A percentile compares a stretch with the other conserved stretches of the same genome.
phyloP scores from a whole-genome alignment of 2,888 invertebrate genomes.

The Drosophila phalerata region DNA sequence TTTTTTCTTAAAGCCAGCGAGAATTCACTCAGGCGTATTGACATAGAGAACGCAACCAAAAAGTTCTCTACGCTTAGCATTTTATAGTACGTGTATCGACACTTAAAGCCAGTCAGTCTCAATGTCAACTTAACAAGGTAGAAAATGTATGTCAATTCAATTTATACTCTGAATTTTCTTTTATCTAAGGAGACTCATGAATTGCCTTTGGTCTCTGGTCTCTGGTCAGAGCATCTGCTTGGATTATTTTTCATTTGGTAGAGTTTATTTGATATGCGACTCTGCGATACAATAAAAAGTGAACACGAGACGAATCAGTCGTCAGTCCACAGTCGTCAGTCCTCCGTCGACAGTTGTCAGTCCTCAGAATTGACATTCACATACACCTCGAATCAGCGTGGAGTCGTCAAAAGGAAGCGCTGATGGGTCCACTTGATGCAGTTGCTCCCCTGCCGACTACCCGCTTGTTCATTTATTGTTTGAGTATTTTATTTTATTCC shows the following conservation, averaged over 20 bases:
- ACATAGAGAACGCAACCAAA: conserved; percentile 55
- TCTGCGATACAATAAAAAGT: conserved; percentile 37
- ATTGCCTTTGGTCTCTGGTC: conserved; percentile 2
- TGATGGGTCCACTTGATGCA: conserved; percentile 44
- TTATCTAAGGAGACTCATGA: not conserved
- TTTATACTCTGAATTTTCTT: conserved; percentile 5
- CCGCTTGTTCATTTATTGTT: conserved; percentile 64
- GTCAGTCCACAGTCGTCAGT: not conserved
- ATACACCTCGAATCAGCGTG: conserved; percentile 22
- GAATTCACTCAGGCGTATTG: conserved; percentile 67
- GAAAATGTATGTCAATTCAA: conserved; percentile 28
- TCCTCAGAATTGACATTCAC: conserved; percentile 13
- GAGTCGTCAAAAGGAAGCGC: conserved; percentile 45
- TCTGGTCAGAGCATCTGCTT: conserved; percentile 16
- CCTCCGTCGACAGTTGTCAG: conserved; percentile 3
- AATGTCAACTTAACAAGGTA: conserved; percentile 63
- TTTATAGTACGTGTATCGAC: conserved; percentile 33
- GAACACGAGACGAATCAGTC: conserved; percentile 18
- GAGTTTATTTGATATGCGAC: conserved; percentile 64
- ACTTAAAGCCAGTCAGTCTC: conserved; percentile 42
- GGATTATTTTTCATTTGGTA: conserved; percentile 60
- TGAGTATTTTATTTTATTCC: conserved; percentile 33
- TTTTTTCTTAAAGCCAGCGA: conserved; percentile 49
- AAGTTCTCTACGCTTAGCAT: conserved; percentile 16
- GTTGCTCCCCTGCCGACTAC: conserved; percentile 30